Evolutionary conservation across 2,113 vertebrate genomes (phyloP).

Genomic region (Aptenodytes patagonicus): DNA sequence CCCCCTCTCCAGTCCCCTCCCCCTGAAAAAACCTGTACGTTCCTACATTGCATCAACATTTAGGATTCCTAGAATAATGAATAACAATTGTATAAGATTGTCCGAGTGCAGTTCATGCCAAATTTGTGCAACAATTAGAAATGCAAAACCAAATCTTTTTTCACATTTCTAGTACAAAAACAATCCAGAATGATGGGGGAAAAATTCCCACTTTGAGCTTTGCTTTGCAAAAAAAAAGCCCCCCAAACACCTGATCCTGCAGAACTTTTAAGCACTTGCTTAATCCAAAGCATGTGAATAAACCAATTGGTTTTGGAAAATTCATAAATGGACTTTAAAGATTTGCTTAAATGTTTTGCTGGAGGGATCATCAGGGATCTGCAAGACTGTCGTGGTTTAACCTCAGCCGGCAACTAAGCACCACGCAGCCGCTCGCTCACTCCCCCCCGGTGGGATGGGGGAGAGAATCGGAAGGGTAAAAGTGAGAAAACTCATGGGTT

Average conservation of each 20-base stretch:
- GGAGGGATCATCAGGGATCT: not conserved
- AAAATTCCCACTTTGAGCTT: not conserved
- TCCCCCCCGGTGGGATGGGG: no score
- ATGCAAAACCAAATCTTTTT: slow-evolving; percentile 50
- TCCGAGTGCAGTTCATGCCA: not conserved
- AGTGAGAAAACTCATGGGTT: no score
- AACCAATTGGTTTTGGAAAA: not conserved
- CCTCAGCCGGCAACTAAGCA: no score
- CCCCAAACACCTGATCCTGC: not conserved
- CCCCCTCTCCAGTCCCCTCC: not conserved
- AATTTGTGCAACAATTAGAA: slow-evolving; percentile 16
- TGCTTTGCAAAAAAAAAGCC: not conserved
- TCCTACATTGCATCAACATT: slow-evolving; percentile 21
- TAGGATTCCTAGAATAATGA: slow-evolving; percentile 27
- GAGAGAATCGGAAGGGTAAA: no score
- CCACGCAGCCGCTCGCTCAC: no score
- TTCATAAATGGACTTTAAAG: not conserved
- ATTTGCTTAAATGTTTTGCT: not conserved
- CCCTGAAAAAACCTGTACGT: not conserved
- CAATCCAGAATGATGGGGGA: not conserved
- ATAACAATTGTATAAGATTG: slow-evolving; percentile 9
- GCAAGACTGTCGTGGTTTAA: no score
- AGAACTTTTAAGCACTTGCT: not conserved
- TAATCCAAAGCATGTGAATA: not conserved
- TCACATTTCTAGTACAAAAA: slow-evolving; percentile 33